phyloP scores from a whole-genome alignment of 37 sponge, comb jelly and placozoan species.

The Geodia barretti region DNA sequence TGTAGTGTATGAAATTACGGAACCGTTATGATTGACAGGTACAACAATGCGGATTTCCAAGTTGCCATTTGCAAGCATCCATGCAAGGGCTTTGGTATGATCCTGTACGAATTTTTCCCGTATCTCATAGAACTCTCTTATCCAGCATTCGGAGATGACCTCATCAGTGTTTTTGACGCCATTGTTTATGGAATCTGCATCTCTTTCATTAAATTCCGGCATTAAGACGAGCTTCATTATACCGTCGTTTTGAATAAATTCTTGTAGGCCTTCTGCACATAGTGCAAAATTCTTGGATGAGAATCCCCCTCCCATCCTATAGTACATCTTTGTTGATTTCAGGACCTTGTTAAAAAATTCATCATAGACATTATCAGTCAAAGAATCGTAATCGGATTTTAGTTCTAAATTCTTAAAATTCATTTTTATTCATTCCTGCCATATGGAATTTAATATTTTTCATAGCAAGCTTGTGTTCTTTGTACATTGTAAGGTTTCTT shows the following conservation, averaged over 20 bases:
- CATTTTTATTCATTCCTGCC: not conserved
- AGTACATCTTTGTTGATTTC: not conserved
- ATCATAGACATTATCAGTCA: not conserved
- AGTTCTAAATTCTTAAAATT: not conserved
- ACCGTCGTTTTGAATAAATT: not conserved
- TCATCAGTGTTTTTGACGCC: not conserved
- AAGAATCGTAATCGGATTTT: not conserved
- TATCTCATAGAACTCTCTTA: not conserved
- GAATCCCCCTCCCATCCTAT: not conserved
- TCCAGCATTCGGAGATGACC: not conserved
- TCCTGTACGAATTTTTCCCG: not conserved
- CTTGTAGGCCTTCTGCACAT: not conserved
- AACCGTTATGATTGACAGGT: not conserved
- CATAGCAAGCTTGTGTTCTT: not conserved
- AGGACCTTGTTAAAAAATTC: not conserved
- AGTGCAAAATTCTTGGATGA: not conserved
- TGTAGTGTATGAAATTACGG: not conserved
- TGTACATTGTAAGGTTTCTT: not conserved
- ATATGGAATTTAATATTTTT: not conserved
- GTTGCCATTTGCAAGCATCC: not conserved
- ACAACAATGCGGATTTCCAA: not conserved
- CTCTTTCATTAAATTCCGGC: not conserved
- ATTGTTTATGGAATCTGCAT: not conserved
- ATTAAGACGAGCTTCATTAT: not conserved
- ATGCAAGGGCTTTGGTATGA: not conserved